Evolutionary conservation across 2,888 invertebrate genomes (phyloP).

Genomic region (Agrotis clavis): DNA sequence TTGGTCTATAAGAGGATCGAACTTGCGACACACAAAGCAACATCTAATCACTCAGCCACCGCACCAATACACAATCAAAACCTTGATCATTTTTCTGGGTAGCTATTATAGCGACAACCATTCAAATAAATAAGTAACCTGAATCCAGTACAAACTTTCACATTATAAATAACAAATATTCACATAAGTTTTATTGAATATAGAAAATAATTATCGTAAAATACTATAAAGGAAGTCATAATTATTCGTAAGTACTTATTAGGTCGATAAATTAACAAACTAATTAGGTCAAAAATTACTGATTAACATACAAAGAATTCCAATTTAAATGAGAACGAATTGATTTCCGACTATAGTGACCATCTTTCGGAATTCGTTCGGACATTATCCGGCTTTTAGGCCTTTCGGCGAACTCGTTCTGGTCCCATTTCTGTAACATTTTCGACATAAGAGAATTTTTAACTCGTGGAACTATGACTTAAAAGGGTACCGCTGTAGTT

Average conservation of each 20-base stretch:
- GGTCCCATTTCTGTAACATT: background rate
- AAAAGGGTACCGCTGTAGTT: no score
- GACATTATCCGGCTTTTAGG: background rate
- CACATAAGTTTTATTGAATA: no score
- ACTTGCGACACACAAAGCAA: no score
- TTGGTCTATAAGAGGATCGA: no score
- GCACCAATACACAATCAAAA: no score
- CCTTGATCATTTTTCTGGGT: no score
- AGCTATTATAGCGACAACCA: background rate
- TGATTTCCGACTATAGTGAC: background rate
- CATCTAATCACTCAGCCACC: no score
- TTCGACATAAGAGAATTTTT: background rate
- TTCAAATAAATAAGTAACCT: background rate
- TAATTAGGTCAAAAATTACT: constrained; percentile 27
- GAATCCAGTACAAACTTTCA: background rate
- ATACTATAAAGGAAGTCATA: constrained; percentile 9
- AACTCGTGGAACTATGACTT: no score
- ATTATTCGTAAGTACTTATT: constrained; percentile 14
- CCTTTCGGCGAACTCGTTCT: background rate
- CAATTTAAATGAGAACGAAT: constrained; percentile 12
- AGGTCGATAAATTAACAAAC: constrained; percentile 12
- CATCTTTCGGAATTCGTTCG: background rate
- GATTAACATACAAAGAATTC: constrained; percentile 26
- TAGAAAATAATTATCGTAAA: no score
- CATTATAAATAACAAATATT: background rate